phyloP scores from a whole-genome alignment of 2,113 vertebrate species.

The Muntiacus muntjak region DNA sequence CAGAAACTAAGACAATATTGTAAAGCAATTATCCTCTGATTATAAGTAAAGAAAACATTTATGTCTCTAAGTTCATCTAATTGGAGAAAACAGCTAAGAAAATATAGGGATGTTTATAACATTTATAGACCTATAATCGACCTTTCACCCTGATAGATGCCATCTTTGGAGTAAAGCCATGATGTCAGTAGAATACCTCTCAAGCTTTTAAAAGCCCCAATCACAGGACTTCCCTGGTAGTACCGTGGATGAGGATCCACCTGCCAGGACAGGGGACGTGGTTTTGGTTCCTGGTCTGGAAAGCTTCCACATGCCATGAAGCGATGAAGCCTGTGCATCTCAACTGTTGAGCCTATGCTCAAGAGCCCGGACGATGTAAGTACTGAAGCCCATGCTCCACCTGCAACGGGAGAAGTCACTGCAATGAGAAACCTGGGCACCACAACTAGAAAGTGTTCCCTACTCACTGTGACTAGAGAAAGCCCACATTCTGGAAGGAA shows the following conservation, averaged over 20 bases:
- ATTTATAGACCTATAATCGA: neutral
- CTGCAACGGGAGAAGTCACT: accelerated
- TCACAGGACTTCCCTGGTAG: neutral
- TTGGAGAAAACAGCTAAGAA: neutral
- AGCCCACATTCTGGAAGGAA: neutral
- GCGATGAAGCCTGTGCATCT: neutral
- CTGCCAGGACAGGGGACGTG: neutral
- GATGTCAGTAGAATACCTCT: neutral
- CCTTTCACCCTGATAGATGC: neutral
- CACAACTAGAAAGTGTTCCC: neutral
- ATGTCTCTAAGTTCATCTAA: neutral
- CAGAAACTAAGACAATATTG: neutral
- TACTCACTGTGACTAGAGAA: neutral
- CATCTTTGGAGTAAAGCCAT: neutral
- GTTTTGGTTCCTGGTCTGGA: neutral
- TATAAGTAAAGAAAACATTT: neutral
- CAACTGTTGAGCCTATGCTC: neutral
- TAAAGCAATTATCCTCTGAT: neutral
- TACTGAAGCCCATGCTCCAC: accelerated
- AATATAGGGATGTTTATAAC: neutral
- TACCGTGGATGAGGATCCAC: neutral
- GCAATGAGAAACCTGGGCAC: neutral
- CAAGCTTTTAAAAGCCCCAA: neutral
- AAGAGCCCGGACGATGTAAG: accelerated
- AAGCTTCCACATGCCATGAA: neutral